These are phyloP conservation scores for Phanerotoma sp. DNA, from an alignment of 2,888 invertebrate species.

Conservation along the genomic window DNA sequence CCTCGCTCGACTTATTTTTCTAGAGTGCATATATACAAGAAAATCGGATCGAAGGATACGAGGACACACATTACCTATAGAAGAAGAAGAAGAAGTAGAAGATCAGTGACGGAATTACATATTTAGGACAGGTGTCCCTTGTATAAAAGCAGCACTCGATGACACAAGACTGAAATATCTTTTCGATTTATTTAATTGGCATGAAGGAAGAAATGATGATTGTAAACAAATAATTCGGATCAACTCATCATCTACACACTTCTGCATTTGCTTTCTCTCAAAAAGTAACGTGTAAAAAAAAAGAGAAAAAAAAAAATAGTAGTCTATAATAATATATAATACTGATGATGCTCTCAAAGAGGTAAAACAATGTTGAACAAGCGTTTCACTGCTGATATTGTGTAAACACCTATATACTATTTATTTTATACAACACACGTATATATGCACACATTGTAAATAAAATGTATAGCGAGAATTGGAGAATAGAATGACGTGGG, in stretches of 20 bases:
- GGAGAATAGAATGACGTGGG: slow-evolving; percentile 6
- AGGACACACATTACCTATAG: slow-evolving; percentile 3
- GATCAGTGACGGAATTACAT: no score
- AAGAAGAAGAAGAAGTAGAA: no score
- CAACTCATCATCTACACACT: background rate
- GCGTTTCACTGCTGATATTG: background rate
- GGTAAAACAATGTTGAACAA: background rate
- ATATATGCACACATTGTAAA: slow-evolving; percentile 23
- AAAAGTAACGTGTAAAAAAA: no score
- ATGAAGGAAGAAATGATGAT: background rate
- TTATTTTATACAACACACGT: slow-evolving; percentile 11
- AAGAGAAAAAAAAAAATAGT: no score
- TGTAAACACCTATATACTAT: slow-evolving; percentile 1
- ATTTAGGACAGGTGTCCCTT: background rate
- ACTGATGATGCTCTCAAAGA: no score
- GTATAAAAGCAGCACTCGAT: slow-evolving; percentile 18
- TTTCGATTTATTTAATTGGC: slow-evolving; percentile 29
- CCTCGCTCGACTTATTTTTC: slow-evolving; percentile 34
- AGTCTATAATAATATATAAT: no score
- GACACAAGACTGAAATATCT: slow-evolving; percentile 34
- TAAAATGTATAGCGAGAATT: slow-evolving; percentile 12
- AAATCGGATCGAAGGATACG: slow-evolving; percentile 23
- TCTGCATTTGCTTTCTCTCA: no score
- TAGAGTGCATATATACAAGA: slow-evolving; percentile 25
- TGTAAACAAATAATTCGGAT: background rate